These are phyloP conservation scores for Drosophila imparisetae DNA, from an alignment of 2,888 invertebrate species.

Conservation along the genomic window DNA sequence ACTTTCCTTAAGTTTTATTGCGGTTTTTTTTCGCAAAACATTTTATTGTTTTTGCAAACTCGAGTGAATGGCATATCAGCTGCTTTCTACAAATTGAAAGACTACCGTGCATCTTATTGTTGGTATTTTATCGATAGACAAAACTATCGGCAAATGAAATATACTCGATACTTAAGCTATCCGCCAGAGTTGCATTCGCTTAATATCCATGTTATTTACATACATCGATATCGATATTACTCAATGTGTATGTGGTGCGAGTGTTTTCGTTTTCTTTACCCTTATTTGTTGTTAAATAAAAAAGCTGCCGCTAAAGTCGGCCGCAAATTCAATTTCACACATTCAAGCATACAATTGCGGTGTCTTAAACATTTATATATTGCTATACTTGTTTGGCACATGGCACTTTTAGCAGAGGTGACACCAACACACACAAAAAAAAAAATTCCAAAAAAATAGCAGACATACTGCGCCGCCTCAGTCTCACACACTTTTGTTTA, in stretches of 20 bases:
- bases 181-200: constrained; percentile 35
- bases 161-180: neutral
- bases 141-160: neutral
- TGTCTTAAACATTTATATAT: constrained; percentile 13
- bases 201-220: constrained; percentile 43
- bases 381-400: constrained; percentile 11
- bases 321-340: neutral
- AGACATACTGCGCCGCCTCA: constrained; percentile 49
- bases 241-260: constrained; percentile 61
- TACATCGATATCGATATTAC: constrained; percentile 52
- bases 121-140: constrained; percentile 4
- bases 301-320: constrained; percentile 16
- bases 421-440: constrained; percentile 29
- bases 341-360: neutral
- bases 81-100: constrained; percentile 11
- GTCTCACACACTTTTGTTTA: constrained; percentile 44
- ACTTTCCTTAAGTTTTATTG: constrained; percentile 46
- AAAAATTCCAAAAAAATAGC: constrained; percentile 18
- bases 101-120: neutral
- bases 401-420: constrained; percentile 13
- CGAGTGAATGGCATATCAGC: constrained; percentile 58
- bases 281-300: constrained; percentile 46
- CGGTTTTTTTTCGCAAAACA: constrained; percentile 51
- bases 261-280: constrained; percentile 57
- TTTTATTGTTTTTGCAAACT: constrained; percentile 53